Evolutionary conservation across 2,797 vertebrate genomes (phyloP).

Genomic region (Triplophysa bombifrons): DNA sequence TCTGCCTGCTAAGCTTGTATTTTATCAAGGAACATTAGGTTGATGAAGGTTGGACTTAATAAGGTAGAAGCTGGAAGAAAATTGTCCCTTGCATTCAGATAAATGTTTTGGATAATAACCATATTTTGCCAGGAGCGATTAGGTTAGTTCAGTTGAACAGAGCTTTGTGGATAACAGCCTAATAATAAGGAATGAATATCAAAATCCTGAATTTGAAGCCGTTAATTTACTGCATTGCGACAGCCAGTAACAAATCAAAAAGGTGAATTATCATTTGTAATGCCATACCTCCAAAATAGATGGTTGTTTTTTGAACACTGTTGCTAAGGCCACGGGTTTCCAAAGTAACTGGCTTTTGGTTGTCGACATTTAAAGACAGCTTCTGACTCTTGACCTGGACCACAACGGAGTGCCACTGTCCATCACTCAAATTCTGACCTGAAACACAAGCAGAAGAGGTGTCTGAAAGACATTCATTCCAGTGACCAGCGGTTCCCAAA

Average conservation of each 20-base stretch:
- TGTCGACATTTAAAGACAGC: conserved; percentile 49
- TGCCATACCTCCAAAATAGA: conserved; percentile 55
- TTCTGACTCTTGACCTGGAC: conserved; percentile 49
- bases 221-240: not conserved
- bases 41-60: conserved; percentile 36
- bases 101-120: conserved; percentile 41
- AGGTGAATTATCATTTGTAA: not conserved
- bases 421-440: conserved; percentile 55
- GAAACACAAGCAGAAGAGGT: conserved; percentile 13
- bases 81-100: conserved; percentile 28
- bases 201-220: conserved; percentile 23
- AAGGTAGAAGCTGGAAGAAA: conserved; percentile 27
- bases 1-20: conserved; percentile 6
- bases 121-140: conserved; percentile 13
- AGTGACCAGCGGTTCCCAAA: too few species aligned
- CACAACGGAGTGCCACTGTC: conserved; percentile 54
- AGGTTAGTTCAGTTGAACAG: conserved; percentile 16
- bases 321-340: conserved; percentile 26
- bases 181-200: conserved; percentile 1
- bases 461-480: too few species aligned
- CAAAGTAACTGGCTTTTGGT: conserved; percentile 40
- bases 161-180: conserved; percentile 21
- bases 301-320: conserved; percentile 29
- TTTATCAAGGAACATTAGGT: conserved; percentile 20
- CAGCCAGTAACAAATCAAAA: not conserved